phyloP scores from a whole-genome alignment of 2,888 invertebrate species.

The Pristionchus maxplancki region DNA sequence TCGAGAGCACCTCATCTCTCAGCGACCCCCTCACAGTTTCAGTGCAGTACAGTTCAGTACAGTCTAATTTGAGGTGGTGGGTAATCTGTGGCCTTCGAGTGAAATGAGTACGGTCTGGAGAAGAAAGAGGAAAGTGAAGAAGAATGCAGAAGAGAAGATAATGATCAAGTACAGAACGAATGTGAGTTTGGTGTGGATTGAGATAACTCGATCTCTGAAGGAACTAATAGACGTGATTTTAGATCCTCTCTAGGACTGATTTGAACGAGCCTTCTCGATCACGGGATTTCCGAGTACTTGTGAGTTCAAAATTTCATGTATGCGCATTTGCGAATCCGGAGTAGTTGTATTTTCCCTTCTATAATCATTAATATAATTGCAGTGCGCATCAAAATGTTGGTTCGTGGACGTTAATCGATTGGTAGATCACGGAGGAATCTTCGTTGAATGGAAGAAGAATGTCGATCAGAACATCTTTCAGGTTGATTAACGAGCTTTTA shows the following conservation, averaged over 20 bases:
- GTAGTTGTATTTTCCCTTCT: no score
- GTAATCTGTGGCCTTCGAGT: constrained; percentile 38
- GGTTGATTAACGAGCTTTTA: not conserved
- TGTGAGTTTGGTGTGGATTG: no score
- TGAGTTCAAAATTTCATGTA: no score
- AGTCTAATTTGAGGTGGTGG: not conserved
- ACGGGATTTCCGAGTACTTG: constrained; percentile 62
- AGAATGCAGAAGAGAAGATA: not conserved
- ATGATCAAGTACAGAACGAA: constrained; percentile 17
- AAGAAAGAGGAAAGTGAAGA: constrained; percentile 12
- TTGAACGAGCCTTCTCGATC: constrained; percentile 53
- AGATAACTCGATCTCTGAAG: no score
- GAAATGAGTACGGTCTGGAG: not conserved
- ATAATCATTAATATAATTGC: constrained; percentile 53
- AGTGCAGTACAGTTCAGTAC: not conserved
- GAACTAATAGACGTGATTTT: no score
- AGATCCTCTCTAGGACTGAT: constrained; percentile 58
- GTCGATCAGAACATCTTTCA: not conserved
- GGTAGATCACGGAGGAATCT: constrained; percentile 64
- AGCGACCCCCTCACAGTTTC: no score
- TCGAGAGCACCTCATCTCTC: no score
- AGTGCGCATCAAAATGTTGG: constrained; percentile 62
- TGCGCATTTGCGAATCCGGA: no score
- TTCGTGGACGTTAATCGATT: constrained; percentile 65
- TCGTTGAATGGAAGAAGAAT: constrained; percentile 64